phyloP scores from a whole-genome alignment of 2,888 invertebrate species.

The Nemapogon koenigi region DNA sequence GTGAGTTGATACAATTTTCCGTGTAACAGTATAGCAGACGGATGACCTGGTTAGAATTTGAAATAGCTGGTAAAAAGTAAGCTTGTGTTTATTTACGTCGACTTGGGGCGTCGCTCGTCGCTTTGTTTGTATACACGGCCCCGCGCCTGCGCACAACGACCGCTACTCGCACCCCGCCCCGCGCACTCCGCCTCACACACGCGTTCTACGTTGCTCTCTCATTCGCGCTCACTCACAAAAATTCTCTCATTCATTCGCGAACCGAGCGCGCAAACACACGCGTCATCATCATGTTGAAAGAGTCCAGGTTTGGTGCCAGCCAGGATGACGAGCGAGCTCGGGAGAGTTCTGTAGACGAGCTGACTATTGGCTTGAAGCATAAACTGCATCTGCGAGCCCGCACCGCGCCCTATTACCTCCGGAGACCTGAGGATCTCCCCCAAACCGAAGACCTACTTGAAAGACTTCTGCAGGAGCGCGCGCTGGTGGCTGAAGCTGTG shows the following conservation, averaged over 20 bases:
- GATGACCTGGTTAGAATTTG: no score
- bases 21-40: no score
- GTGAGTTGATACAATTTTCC: no score
- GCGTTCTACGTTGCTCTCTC: conserved; percentile 45
- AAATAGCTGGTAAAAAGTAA: no score
- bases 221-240: no score
- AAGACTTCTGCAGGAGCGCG: conserved; percentile 51
- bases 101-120: no score
- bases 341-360: conserved; percentile 53
- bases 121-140: conserved; percentile 66
- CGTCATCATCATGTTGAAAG: conserved; percentile 53
- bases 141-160: conserved; percentile 60
- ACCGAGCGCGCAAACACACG: conserved; percentile 48
- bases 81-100: conserved; percentile 64
- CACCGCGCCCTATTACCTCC: conserved; percentile 59
- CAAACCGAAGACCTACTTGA: conserved; percentile 57
- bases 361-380: conserved; percentile 58
- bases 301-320: conserved; percentile 45
- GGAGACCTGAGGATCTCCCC: no score
- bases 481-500: conserved; percentile 61
- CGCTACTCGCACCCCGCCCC: conserved; percentile 38
- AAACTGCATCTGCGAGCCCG: conserved; percentile 58
- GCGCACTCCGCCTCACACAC: conserved; percentile 46
- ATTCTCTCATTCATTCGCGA: conserved; percentile 60
- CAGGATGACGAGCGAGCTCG: conserved; percentile 38